A percentile compares a stretch with the other conserved stretches of the same genome.
phyloP scores from a whole-genome alignment of 2,797 vertebrate genomes.

The Poliocrania exsul region DNA sequence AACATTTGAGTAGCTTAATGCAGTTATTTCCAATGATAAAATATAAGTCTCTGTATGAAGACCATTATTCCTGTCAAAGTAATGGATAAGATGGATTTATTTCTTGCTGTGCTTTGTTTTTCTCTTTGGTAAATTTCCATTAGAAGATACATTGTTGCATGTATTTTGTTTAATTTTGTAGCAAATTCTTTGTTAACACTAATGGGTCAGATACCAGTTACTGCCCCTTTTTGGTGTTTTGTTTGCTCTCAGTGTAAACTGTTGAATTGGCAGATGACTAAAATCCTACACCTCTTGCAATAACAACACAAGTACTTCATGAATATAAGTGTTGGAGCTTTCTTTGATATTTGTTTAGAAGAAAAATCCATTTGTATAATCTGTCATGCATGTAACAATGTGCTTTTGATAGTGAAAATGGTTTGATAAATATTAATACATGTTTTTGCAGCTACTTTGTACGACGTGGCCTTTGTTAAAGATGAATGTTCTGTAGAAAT shows the following conservation, averaged over 20 bases:
- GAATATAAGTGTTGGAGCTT: constrained; percentile 35
- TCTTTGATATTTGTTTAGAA: constrained; percentile 70
- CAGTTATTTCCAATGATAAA: constrained; percentile 61
- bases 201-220: constrained; percentile 37
- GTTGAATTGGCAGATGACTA: constrained; percentile 58
- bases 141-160: neutral
- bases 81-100: constrained; percentile 45
- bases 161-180: constrained; percentile 60
- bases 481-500: constrained; percentile 53
- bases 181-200: constrained; percentile 26
- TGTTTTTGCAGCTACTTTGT: constrained; percentile 51
- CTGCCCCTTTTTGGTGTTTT: neutral
- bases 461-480: constrained; percentile 48
- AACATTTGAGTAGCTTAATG: constrained; percentile 28
- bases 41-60: constrained; percentile 13
- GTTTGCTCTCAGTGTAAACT: constrained; percentile 2
- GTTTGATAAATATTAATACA: constrained; percentile 79
- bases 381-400: constrained; percentile 69
- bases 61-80: constrained; percentile 57
- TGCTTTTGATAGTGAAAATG: constrained; percentile 72
- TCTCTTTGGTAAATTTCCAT: constrained; percentile 16
- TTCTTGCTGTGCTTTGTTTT: constrained; percentile 56
- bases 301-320: constrained; percentile 36
- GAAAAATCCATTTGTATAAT: constrained; percentile 71
- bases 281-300: constrained; percentile 28